Evolutionary conservation across 2,113 vertebrate species (phyloP).

Genomic region (Oreochromis spilurus): DNA sequence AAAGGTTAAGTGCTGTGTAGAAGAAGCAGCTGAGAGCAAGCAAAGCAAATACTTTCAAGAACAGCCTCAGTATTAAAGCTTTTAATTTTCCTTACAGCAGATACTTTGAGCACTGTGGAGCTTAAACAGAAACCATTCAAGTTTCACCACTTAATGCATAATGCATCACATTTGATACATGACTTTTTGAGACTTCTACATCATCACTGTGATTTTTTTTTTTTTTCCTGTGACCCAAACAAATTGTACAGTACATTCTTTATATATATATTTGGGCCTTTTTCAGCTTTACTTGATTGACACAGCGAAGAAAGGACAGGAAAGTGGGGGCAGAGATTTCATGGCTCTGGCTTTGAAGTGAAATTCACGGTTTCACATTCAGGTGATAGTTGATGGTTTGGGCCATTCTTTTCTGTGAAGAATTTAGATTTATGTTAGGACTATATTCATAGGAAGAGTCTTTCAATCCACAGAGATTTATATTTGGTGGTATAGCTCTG

Average conservation of each 20-base stretch:
- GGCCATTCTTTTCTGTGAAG: not conserved
- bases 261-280: too few relatives aligned
- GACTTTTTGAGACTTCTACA: not conserved
- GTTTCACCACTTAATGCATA: not conserved
- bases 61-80: not conserved
- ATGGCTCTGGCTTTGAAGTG: not conserved
- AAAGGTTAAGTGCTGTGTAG: not conserved
- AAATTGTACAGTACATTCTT: too few relatives aligned
- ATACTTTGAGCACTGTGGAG: not conserved
- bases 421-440: not conserved
- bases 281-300: too few relatives aligned
- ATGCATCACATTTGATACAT: not conserved
- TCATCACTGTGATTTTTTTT: not conserved
- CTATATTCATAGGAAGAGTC: not conserved
- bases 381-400: not conserved
- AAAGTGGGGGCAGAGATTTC: not conserved
- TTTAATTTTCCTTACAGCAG: not conserved
- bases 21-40: not conserved
- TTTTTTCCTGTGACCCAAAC: too few relatives aligned
- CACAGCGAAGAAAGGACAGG: too few relatives aligned
- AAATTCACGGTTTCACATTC: not conserved
- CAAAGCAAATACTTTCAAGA: not conserved
- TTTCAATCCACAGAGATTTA: not conserved
- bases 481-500: accelerated
- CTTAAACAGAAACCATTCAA: not conserved